A percentile compares a stretch with the other conserved stretches of the same genome.
Conservation (phyloP, 2,113 vertebrate species). For the Turdus rufiventris region DNA sequence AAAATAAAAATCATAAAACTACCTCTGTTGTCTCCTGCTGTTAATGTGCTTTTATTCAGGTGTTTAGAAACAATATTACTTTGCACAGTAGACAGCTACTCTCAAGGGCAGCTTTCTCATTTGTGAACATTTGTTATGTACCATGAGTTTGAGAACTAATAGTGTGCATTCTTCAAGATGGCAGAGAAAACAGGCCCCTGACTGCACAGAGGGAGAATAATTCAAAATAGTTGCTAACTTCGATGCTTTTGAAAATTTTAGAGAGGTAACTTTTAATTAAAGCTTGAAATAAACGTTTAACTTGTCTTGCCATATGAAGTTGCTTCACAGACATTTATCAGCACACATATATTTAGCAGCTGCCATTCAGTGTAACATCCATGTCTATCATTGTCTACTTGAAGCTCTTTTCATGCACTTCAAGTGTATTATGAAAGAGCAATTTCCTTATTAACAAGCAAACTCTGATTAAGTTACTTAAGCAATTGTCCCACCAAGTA, state of each 20-base stretch:
- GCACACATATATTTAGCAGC: constrained; percentile 34
- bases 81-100: not conserved
- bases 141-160: not conserved
- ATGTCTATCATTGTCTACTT: constrained; percentile 22
- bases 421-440: not conserved
- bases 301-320: constrained; percentile 19
- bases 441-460: not conserved
- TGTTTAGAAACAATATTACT: constrained; percentile 8
- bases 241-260: constrained; percentile 7
- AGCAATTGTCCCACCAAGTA: not conserved
- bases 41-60: constrained; percentile 9
- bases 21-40: constrained; percentile 43
- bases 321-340: constrained; percentile 18
- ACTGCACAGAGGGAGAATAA: not conserved
- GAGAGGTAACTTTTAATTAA: constrained; percentile 27
- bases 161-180: not conserved
- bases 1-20: constrained; percentile 37
- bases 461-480: constrained; percentile 1
- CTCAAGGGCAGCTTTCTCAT: constrained; percentile 5
- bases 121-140: not conserved
- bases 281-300: constrained; percentile 7
- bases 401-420: not conserved
- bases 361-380: constrained; percentile 31
- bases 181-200: not conserved
- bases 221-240: not conserved